Evolutionary conservation across 1,140 invertebrate genomes (phyloP).

Genomic region (Reticulitermes speratus): DNA sequence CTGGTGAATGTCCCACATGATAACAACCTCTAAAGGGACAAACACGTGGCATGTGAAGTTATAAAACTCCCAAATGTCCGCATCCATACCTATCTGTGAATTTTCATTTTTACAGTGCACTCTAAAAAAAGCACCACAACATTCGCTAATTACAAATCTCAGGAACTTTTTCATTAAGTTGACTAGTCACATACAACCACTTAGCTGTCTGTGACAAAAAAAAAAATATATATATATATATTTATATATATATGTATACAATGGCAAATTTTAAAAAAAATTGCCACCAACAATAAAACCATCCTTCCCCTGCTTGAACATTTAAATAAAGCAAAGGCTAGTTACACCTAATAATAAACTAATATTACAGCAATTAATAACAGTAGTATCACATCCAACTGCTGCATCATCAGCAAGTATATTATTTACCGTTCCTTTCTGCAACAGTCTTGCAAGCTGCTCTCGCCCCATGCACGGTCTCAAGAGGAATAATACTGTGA

Average conservation of each 20-base stretch:
- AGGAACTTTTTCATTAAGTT: conserved; percentile 38
- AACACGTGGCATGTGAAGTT: background rate
- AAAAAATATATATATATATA: conserved; percentile 10
- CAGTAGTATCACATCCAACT: conserved; percentile 36
- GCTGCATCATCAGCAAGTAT: conserved; percentile 23
- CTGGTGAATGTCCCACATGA: background rate
- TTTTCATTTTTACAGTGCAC: conserved; percentile 32
- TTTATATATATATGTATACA: conserved; percentile 9
- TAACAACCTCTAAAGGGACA: conserved; percentile 18
- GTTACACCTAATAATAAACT: conserved; percentile 23
- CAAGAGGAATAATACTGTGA: conserved; percentile 36
- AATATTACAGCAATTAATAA: conserved; percentile 35
- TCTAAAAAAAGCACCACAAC: conserved; percentile 36
- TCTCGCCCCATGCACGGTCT: conserved; percentile 27
- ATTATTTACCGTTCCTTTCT: conserved; percentile 21
- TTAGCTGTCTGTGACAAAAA: conserved; percentile 33
- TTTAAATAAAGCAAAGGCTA: conserved; percentile 34
- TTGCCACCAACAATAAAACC: conserved; percentile 30
- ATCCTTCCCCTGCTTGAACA: conserved; percentile 31
- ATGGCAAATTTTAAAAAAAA: conserved; percentile 30
- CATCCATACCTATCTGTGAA: background rate
- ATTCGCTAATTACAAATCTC: conserved; percentile 36
- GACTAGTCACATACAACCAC: conserved; percentile 37
- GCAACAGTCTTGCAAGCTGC: conserved; percentile 6
- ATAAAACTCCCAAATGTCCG: conserved; percentile 3